Base-by-base conservation (phyloP, 2,888 invertebrate genomes). In the Protophormia terraenovae region DNA sequence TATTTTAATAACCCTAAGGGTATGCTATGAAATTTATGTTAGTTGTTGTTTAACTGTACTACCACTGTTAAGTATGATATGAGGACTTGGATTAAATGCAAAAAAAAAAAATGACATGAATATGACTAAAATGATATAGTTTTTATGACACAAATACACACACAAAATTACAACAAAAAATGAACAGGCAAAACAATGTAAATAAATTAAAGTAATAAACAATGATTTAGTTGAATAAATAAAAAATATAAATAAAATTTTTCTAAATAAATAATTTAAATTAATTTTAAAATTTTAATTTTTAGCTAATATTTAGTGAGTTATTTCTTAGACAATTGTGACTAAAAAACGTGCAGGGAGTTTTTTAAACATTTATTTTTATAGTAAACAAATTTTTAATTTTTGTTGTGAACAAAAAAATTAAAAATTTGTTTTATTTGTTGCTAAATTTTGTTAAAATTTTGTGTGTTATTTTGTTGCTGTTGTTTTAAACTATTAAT, bases 151-250 rank as follows among this genome's bases (percentile, higher is more conserved):
- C 50, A 83, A 64, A 78, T 53, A 67, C 45, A 83, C 72, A 78
- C 86, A 77, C 86, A 86, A 83, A 83, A 83, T 83, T 60, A 83
- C 79, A 83, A 80, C 75, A 83, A 83, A 47, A 50, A 38, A 60
- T 69, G n/a, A 60, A 45, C 32, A 50, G 47, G 45, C 53, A 73
- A 72, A 38, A 35, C 29, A 66, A 29, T n/a, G 22, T 27, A 10
- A 24, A 19, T 27, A 71, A 24, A 45, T 2, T 22, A 55, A 53
- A 22, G 5, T 19, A 32, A n/a, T 41, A 58, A 32, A 62, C 50
- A 64, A 71, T 29, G 27, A 53, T 50, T 2, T n/a, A 38, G 67
- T 47, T n/a, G n/a, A 22, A 12, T 35, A 69, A 47, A 7, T 16
- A 47, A 12, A 60, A 35, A 16, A 32, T 16, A 60, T 27, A 16